phyloP scores from a whole-genome alignment of 2,888 invertebrate genomes.

The Andricus quercusramuli region DNA sequence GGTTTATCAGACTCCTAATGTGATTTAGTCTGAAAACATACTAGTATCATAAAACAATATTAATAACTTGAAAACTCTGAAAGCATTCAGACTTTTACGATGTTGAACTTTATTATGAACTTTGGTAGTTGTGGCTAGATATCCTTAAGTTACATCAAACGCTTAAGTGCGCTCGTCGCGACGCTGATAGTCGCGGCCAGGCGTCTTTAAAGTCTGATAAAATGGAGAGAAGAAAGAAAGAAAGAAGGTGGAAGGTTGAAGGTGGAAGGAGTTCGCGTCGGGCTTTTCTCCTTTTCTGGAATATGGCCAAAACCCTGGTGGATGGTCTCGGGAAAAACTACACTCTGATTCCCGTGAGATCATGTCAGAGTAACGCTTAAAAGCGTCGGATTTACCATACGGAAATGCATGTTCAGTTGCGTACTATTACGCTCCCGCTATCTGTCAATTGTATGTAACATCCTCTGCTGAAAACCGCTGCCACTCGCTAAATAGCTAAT shows the following conservation, averaged over 20 bases:
- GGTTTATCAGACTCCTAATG: too few relatives aligned
- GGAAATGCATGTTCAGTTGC: slow-evolving; percentile 39
- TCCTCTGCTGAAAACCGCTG: slow-evolving; percentile 27
- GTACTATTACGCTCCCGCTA: slow-evolving; percentile 22
- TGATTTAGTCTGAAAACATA: neutral
- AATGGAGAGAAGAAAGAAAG: slow-evolving; percentile 27
- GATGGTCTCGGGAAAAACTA: slow-evolving; percentile 45
- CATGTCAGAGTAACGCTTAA: slow-evolving; percentile 42
- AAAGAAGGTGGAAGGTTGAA: slow-evolving; percentile 28
- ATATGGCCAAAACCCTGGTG: slow-evolving; percentile 47
- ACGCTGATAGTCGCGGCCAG: slow-evolving; percentile 39
- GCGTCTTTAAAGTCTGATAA: slow-evolving; percentile 43
- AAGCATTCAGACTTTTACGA: slow-evolving; percentile 16
- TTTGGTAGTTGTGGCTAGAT: neutral
- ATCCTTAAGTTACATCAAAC: slow-evolving; percentile 20
- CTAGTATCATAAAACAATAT: neutral
- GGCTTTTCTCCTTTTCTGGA: slow-evolving; percentile 46
- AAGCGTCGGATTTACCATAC: slow-evolving; percentile 30
- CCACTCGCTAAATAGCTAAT: slow-evolving; percentile 1
- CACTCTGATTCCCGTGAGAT: slow-evolving; percentile 47
- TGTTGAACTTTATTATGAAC: neutral
- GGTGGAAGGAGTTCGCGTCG: neutral
- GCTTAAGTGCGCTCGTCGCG: slow-evolving; percentile 32
- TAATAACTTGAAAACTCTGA: neutral
- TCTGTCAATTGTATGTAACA: slow-evolving; percentile 40